Percentiles rank a stretch among this genome's conserved stretches.
phyloP scores from a whole-genome alignment of 1,140 invertebrate genomes.

The Papilio xuthus region DNA sequence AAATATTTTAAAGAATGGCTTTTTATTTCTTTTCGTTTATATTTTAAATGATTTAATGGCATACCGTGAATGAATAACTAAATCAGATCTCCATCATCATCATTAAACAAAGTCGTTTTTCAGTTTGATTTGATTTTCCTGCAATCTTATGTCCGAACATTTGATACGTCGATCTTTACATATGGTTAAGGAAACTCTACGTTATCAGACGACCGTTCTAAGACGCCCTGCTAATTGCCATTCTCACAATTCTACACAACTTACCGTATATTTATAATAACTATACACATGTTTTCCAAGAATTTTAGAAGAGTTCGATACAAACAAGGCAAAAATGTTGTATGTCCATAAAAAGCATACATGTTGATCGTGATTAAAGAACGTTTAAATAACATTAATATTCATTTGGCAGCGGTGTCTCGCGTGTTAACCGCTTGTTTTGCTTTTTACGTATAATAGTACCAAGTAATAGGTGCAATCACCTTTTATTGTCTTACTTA shows the following conservation, averaged over 20 bases:
- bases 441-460: conserved; percentile 40
- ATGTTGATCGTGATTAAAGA: conserved; percentile 64
- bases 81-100: too few species aligned
- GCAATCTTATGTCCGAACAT: not conserved
- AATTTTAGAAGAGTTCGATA: not conserved
- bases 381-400: conserved; percentile 71
- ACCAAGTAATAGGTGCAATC: conserved; percentile 31
- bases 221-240: not conserved
- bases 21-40: too few species aligned
- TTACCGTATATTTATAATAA: not conserved
- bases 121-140: not conserved
- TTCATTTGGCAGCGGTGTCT: conserved; percentile 61
- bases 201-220: not conserved
- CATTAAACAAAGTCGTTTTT: not conserved
- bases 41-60: too few species aligned
- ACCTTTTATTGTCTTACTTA: conserved; percentile 35
- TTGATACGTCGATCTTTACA: too few species aligned
- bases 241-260: not conserved
- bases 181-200: not conserved
- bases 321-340: not conserved
- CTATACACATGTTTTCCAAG: not conserved
- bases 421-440: conserved; percentile 60
- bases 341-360: conserved; percentile 47
- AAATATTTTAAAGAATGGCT: too few species aligned
- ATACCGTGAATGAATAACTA: too few species aligned